Conservation (phyloP, 2,113 vertebrate genomes). For the Dolichotis patagonum region DNA sequence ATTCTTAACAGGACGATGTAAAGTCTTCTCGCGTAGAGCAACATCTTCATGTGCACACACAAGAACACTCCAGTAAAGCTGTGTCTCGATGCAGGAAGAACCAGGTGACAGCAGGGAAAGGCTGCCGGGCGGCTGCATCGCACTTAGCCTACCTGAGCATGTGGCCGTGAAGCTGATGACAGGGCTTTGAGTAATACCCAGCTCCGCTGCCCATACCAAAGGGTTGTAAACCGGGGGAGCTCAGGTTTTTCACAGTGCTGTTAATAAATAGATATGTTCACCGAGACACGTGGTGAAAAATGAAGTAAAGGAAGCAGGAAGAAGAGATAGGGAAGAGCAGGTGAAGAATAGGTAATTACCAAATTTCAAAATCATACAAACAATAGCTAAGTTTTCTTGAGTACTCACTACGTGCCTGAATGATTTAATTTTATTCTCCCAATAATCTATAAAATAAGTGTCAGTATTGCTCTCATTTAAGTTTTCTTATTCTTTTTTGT, state of each 20-base stretch:
- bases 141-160: neutral
- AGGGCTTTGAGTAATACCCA: neutral
- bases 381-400: neutral
- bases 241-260: neutral
- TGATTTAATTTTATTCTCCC: neutral
- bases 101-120: neutral
- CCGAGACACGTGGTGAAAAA: neutral
- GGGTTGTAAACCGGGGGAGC: neutral
- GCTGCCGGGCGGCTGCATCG: neutral
- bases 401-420: neutral
- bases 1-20: neutral
- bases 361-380: neutral
- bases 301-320: neutral
- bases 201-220: neutral
- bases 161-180: neutral
- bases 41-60: neutral
- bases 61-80: neutral
- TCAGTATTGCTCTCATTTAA: neutral
- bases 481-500: neutral
- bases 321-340: neutral
- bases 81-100: neutral
- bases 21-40: neutral
- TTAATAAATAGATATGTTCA: neutral
- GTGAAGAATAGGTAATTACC: neutral
- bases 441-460: neutral